Evolutionary conservation across 2,888 invertebrate genomes (phyloP).

Genomic region (Sarcophaga variegata): DNA sequence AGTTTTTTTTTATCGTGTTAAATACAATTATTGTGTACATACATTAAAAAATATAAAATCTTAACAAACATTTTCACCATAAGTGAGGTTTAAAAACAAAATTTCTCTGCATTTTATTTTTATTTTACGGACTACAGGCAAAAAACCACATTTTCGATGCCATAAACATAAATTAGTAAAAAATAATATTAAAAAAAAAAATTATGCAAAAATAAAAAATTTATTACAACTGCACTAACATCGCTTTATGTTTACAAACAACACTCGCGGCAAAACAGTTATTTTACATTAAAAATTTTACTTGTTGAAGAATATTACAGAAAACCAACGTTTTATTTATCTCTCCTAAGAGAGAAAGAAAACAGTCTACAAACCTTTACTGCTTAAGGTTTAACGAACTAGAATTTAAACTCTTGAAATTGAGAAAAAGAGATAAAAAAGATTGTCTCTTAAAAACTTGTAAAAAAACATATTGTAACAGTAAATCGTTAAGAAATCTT

Average conservation of each 20-base stretch:
- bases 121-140: not conserved
- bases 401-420: not conserved
- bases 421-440: not conserved
- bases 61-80: conserved; percentile 37
- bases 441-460: not conserved
- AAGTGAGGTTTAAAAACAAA: conserved; percentile 12
- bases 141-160: not conserved
- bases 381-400: not conserved
- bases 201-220: not conserved
- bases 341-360: too few relatives aligned
- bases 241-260: too few relatives aligned
- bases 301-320: too few relatives aligned
- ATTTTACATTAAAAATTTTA: too few relatives aligned
- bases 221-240: too few relatives aligned
- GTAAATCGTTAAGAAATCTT: conserved; percentile 49
- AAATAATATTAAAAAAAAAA: conserved; percentile 1
- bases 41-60: conserved; percentile 20
- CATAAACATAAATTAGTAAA: not conserved
- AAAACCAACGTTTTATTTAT: too few relatives aligned
- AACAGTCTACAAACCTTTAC: too few relatives aligned
- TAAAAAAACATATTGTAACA: conserved; percentile 7
- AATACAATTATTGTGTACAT: conserved; percentile 6
- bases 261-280: too few relatives aligned
- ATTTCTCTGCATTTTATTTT: conserved; percentile 44
- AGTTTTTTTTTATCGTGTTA: conserved; percentile 5